These are phyloP conservation scores for Antrozous pallidus DNA, from an alignment of 2,797 vertebrate species.

Conservation along the genomic window DNA sequence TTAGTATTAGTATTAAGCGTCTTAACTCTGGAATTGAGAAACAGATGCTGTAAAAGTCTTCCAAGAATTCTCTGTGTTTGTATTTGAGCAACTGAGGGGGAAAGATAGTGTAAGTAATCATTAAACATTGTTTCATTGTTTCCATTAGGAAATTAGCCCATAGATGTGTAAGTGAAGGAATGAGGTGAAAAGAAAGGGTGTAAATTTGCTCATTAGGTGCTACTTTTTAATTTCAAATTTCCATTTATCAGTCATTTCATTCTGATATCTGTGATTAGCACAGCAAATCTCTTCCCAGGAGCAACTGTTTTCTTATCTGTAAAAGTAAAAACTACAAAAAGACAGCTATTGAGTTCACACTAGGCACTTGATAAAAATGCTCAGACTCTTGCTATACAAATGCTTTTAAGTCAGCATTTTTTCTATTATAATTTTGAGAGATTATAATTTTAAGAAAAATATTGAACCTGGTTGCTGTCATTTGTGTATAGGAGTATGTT, in stretches of 20 bases:
- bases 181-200: neutral
- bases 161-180: neutral
- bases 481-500: neutral
- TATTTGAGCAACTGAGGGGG: neutral
- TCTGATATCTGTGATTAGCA: neutral
- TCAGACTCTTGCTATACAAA: neutral
- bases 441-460: neutral
- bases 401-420: neutral
- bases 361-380: neutral
- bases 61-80: neutral
- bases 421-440: neutral
- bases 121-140: conserved; percentile 4
- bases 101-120: neutral
- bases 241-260: neutral
- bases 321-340: neutral
- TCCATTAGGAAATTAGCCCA: neutral
- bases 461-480: neutral
- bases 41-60: neutral
- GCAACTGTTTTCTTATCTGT: neutral
- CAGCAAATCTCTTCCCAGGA: neutral
- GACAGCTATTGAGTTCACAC: neutral
- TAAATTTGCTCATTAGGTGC: neutral
- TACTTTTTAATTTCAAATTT: neutral
- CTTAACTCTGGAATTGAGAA: neutral
- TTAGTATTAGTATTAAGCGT: neutral